Evolutionary conservation across 2,888 invertebrate species (phyloP), one percentile per base, ranked within the genome.

Genomic region (Lordiphosa andalusiaca): DNA sequence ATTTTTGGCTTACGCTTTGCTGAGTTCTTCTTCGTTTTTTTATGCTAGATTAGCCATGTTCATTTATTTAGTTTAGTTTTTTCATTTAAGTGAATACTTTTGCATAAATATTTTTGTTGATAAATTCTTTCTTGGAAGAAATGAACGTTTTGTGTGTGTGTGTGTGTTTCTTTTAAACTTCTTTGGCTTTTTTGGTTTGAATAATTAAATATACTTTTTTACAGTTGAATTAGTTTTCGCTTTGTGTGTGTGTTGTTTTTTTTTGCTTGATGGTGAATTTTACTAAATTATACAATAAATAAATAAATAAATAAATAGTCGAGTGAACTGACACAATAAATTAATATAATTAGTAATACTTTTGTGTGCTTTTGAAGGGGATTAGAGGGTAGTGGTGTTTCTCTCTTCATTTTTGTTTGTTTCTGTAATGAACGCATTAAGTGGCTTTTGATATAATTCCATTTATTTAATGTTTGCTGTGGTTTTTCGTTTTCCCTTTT

Each of bases 1-100:
- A 66, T 81, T 60, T 66, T 83, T 82, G 77, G 84, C 77, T 77
- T 82, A 67, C 60, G 77, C 84, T 82, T 64, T 67, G 84, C 82
- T 84, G 77, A 68, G 63, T 68, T 68, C 67, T 52, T 30, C 30
- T 30, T 30, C 30, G 7, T 30, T 30, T 30, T 23, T 30, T 67
- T 60, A 77, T 59, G 77, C 69, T 78, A 81, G 78, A 77, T 81
- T 76, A 67, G 59, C 53, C 76, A 47, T 52, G 48, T 48, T 49
- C 42, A 64, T 25, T 49, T 65, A 38, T 50, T 40, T 49, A 39
- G 36, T 63, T 53, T 35, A 33, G 50, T 46, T 50, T 56, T 35
- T 54, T 25, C 47, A 62, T 57, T 41, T 40, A 47, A 47, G 37
- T 61, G 57, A 60, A 51, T 70, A 59, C 58, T 37, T 65, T 13